phyloP scores from a whole-genome alignment of 2,113 vertebrate species.

The Chionodraco myersi region DNA sequence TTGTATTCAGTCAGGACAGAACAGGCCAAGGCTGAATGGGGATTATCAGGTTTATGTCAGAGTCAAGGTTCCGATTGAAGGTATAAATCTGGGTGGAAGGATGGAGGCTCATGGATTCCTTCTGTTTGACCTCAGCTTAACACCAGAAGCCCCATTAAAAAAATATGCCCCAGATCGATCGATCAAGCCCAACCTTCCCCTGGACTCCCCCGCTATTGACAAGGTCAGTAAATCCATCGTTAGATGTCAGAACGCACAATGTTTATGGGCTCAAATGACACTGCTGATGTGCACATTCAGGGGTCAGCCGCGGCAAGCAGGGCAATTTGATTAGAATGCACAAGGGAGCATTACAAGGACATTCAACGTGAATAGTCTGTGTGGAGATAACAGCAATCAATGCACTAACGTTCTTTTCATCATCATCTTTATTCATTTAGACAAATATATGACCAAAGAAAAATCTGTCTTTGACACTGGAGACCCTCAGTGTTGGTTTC shows the following conservation, averaged over 20 bases:
- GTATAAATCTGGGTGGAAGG: constrained; percentile 61
- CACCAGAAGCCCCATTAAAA: constrained; percentile 57
- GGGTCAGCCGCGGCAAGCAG: constrained; percentile 23
- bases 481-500: neutral
- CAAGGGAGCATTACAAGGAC: constrained; percentile 9
- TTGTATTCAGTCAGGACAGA: constrained; percentile 34
- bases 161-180: constrained; percentile 48
- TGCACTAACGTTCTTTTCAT: neutral
- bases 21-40: constrained; percentile 43
- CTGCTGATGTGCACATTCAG: constrained; percentile 52
- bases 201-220: constrained; percentile 44
- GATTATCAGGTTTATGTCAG: constrained; percentile 66
- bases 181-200: constrained; percentile 22
- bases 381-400: neutral
- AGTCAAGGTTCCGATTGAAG: constrained; percentile 66
- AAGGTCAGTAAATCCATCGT: constrained; percentile 65
- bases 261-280: constrained; percentile 44
- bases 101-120: constrained; percentile 41
- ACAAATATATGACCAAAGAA: neutral
- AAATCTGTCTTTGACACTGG: neutral
- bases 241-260: constrained; percentile 43
- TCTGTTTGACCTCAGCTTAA: constrained; percentile 72
- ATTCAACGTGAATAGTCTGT: neutral
- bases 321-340: constrained; percentile 35
- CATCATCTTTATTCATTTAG: neutral